A percentile compares a stretch with the other conserved stretches of the same genome.
phyloP scores from a whole-genome alignment of 2,888 invertebrate genomes.

The Argynnis bischoffii region DNA sequence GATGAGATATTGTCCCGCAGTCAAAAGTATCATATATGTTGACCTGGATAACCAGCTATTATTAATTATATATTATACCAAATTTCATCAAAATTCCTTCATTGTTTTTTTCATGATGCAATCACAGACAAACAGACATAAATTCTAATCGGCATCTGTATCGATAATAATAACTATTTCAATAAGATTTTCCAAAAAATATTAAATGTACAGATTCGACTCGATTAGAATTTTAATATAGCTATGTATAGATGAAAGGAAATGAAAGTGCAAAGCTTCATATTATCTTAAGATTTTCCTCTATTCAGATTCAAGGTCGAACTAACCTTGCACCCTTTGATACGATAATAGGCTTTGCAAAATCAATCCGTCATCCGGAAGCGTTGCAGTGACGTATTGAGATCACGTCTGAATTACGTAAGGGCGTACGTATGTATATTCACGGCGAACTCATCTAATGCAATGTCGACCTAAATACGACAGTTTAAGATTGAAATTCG shows the following conservation, averaged over 20 bases:
- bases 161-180: no score
- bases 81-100: no score
- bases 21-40: no score
- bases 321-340: slow-evolving; percentile 50
- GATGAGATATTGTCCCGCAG: no score
- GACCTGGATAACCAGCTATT: no score
- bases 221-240: no score
- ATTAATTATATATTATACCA: no score
- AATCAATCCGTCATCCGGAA: slow-evolving; percentile 73
- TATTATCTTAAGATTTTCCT: slow-evolving; percentile 10
- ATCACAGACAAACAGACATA: no score
- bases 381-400: slow-evolving; percentile 72
- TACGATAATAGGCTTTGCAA: slow-evolving; percentile 54
- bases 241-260: slow-evolving; percentile 7
- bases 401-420: slow-evolving; percentile 79
- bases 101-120: no score
- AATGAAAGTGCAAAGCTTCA: slow-evolving; percentile 12
- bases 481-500: slow-evolving; percentile 62
- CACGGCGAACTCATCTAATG: slow-evolving; percentile 50
- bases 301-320: slow-evolving; percentile 49
- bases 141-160: no score
- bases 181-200: no score
- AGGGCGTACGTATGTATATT: slow-evolving; percentile 65
- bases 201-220: no score
- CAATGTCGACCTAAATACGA: slow-evolving; percentile 57